These are phyloP conservation scores for Tribolium madens DNA, from an alignment of 1,140 invertebrate species.

Conservation along the genomic window DNA sequence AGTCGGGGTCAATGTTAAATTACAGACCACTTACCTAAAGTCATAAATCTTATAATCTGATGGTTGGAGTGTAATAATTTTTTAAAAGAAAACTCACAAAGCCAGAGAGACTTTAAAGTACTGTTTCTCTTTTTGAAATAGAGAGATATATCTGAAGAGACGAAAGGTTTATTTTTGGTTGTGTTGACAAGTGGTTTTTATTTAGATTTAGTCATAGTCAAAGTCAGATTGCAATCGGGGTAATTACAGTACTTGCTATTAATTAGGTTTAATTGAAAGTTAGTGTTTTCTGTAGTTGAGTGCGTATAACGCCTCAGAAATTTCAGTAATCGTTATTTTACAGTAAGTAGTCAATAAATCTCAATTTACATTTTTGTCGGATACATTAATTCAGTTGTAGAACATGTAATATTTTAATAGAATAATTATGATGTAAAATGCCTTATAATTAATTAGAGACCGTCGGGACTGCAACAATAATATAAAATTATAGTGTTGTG, in stretches of 20 bases:
- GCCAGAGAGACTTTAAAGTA: neutral
- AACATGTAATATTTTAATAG: slow-evolving; percentile 24
- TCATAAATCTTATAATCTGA: neutral
- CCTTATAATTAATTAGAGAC: slow-evolving; percentile 17
- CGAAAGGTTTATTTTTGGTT: neutral
- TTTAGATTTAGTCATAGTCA: too few species aligned
- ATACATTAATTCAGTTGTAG: neutral
- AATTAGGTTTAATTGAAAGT: neutral
- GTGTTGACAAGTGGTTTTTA: neutral
- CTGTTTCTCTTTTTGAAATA: neutral
- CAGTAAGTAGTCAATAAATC: slow-evolving; percentile 2
- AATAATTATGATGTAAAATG: slow-evolving; percentile 8
- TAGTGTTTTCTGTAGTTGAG: neutral
- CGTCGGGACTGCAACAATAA: slow-evolving; percentile 7
- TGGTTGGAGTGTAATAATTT: neutral
- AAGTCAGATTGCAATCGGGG: neutral
- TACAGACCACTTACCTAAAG: neutral
- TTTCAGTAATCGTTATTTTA: neutral
- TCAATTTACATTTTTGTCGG: slow-evolving; percentile 9
- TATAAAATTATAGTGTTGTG: too few species aligned
- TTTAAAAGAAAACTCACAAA: neutral
- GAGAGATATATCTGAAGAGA: neutral
- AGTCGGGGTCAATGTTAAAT: neutral
- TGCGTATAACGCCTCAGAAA: neutral
- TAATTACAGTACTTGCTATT: neutral